Base-by-base conservation (phyloP, 2,113 vertebrate species). In the Marmota flaviventris region DNA sequence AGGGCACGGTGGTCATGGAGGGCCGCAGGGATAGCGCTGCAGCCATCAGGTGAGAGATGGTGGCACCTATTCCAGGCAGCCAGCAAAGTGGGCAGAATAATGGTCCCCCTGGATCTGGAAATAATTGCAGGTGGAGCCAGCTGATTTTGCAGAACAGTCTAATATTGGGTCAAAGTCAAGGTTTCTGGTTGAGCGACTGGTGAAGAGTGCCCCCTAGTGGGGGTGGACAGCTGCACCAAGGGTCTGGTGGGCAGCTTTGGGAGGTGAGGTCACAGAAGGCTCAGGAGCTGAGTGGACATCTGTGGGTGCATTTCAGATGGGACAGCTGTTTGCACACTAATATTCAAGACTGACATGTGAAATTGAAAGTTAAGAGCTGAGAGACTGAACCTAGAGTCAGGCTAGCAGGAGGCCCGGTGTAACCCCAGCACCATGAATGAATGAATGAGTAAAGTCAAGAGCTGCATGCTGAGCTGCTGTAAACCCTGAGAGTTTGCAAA, bases 401-500 rank as follows among this genome's bases (percentile, higher is more conserved):
- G n/a, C n/a, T n/a, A n/a, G n/a, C n/a, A n/a, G n/a, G n/a, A n/a
- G n/a, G n/a, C n/a, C n/a, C n/a, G n/a, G n/a, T n/a, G n/a, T n/a
- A n/a, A n/a, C 1, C 17, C 29, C 65, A 34, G 12, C 20, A 39
- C 8, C 8, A 51, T 8, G 20, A 70, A 42, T 22, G 42, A 45
- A 45, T 45, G 53, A 18, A 85, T 25, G 8, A 24, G 13, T 2
- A 8, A 61, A 51, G 27, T 14, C 13, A n/a, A 65, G 17, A 51
- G 25, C 27, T 48, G 10, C 6, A 18, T 48, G 18, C 1, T 17
- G 42, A 95, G 29, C 65, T 13, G 17, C 3, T 0, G n/a, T 10
- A 16, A 27, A 24, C 34, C 42, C 0, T 0, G 4, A 42, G 2
- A 25, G n/a, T 4, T 51, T 0, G 8, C 4, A 56, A 69, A 16